Evolutionary conservation across 2,888 invertebrate species (phyloP).

Genomic region (Celastrina argiolus): DNA sequence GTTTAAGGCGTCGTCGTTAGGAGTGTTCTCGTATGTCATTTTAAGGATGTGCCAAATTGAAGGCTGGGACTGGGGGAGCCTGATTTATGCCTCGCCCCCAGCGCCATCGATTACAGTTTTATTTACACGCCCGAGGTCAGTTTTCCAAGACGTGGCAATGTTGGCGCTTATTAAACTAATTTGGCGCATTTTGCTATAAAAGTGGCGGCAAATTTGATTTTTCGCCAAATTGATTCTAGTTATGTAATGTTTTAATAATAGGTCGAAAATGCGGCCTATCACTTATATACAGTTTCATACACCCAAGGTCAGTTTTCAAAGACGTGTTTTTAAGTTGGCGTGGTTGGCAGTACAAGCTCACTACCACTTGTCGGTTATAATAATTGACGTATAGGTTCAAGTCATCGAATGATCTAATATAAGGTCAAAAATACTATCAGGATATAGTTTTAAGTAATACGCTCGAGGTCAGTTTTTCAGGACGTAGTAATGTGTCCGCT

Average conservation of each 20-base stretch:
- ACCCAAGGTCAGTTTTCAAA: no score
- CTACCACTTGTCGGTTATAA: no score
- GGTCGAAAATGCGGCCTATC: background rate
- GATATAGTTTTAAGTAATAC: no score
- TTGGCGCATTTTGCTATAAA: background rate
- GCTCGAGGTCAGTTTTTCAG: no score
- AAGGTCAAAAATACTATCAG: no score
- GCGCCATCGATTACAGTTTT: conserved; percentile 55
- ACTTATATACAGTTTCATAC: no score
- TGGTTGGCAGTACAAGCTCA: no score
- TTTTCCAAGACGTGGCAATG: conserved; percentile 57
- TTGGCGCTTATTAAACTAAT: conserved; percentile 44
- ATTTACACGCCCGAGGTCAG: conserved; percentile 73
- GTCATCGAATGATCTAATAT: no score
- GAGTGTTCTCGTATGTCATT: conserved; percentile 76
- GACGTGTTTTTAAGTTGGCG: no score
- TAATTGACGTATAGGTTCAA: no score
- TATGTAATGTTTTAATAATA: background rate
- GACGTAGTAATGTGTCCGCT: no score
- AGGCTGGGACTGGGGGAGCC: conserved; percentile 73
- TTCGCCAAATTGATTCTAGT: background rate
- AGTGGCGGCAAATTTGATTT: background rate
- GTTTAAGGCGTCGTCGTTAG: conserved; percentile 55
- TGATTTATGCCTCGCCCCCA: conserved; percentile 67
- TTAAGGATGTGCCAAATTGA: conserved; percentile 79